Conservation (phyloP, 2,888 invertebrate genomes). For the Thera britannica region DNA sequence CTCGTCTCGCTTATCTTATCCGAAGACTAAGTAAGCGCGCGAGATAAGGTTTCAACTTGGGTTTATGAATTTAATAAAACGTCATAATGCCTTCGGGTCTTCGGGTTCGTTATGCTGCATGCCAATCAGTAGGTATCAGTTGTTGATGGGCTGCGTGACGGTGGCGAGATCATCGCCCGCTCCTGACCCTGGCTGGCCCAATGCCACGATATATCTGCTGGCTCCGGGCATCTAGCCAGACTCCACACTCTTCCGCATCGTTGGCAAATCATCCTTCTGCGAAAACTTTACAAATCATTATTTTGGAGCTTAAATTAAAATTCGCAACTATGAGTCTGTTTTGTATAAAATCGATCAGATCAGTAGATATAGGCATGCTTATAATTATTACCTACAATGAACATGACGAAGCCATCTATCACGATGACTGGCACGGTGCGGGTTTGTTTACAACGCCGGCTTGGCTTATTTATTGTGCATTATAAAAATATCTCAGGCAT, state of each 20-base stretch:
- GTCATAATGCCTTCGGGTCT: neutral
- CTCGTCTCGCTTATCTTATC: slow-evolving; percentile 72
- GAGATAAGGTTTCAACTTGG: slow-evolving; percentile 58
- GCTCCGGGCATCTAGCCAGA: slow-evolving; percentile 72
- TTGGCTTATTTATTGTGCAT: slow-evolving; percentile 27
- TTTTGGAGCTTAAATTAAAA: slow-evolving; percentile 35
- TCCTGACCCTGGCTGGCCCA: slow-evolving; percentile 84
- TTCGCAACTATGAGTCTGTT: slow-evolving; percentile 11
- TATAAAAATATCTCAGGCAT: slow-evolving; percentile 25
- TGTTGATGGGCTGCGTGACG: slow-evolving; percentile 56
- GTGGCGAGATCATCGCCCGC: slow-evolving; percentile 76
- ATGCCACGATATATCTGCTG: slow-evolving; percentile 74
- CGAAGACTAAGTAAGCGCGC: slow-evolving; percentile 51
- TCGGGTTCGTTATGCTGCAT: slow-evolving; percentile 34
- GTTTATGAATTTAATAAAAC: slow-evolving; percentile 41
- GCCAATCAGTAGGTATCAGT: slow-evolving; percentile 46
- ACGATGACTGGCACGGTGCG: slow-evolving; percentile 33
- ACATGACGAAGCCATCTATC: slow-evolving; percentile 36
- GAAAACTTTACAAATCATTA: slow-evolving; percentile 53
- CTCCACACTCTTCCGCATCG: slow-evolving; percentile 76
- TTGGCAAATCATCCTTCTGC: slow-evolving; percentile 66
- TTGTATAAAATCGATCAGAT: neutral
- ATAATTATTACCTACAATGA: slow-evolving; percentile 28
- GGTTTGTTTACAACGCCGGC: slow-evolving; percentile 35
- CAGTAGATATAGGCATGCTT: slow-evolving; percentile 17